Conservation (phyloP, 2,888 invertebrate genomes). For the Ichneumoninae sp. region DNA sequence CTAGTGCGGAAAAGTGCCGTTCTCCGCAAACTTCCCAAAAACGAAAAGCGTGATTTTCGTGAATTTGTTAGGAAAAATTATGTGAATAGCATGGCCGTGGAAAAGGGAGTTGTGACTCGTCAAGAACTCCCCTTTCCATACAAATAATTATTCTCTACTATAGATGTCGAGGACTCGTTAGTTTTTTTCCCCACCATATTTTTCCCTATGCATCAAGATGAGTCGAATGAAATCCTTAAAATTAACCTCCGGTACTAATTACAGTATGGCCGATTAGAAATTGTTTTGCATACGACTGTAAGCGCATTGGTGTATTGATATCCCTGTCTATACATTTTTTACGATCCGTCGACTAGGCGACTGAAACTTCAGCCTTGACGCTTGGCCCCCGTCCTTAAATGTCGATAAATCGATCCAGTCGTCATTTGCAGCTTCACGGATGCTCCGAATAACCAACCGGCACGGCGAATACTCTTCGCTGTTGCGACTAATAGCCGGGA, state of each 20-base stretch:
- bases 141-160: too few relatives aligned
- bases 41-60: too few relatives aligned
- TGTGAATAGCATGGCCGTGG: too few relatives aligned
- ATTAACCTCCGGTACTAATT: neutral
- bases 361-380: slow-evolving; percentile 17
- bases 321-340: neutral
- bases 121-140: too few relatives aligned
- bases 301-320: neutral
- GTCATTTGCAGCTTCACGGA: slow-evolving; percentile 29
- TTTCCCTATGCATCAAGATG: too few relatives aligned
- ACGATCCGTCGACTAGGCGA: slow-evolving; percentile 12
- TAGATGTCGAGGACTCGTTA: too few relatives aligned
- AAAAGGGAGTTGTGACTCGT: neutral
- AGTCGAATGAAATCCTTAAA: neutral
- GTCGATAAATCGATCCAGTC: slow-evolving; percentile 43
- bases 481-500: slow-evolving; percentile 1
- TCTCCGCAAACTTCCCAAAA: too few relatives aligned
- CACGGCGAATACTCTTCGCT: slow-evolving; percentile 5
- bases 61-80: too few relatives aligned
- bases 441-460: neutral
- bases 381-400: slow-evolving; percentile 1
- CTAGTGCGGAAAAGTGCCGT: too few relatives aligned
- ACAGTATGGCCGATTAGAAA: neutral
- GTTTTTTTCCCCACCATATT: too few relatives aligned
- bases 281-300: neutral